Conservation (phyloP, 2,113 vertebrate genomes). For the Poeciliopsis prolifica region DNA sequence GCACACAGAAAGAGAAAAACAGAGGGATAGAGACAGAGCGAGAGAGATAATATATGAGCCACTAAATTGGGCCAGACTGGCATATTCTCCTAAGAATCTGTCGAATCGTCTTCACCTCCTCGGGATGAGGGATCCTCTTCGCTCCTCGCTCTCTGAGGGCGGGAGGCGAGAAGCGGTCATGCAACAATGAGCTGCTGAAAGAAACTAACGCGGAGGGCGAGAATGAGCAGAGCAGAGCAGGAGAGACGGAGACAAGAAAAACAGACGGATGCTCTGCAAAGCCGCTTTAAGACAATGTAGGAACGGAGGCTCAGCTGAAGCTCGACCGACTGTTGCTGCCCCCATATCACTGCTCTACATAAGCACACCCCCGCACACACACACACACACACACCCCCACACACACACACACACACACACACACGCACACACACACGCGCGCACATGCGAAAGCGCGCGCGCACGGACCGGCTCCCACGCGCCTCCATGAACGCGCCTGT, state of each 20-base stretch:
- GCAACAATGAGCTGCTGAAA: constrained; percentile 41
- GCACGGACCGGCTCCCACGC: constrained; percentile 26
- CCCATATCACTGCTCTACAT: constrained; percentile 42
- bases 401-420: background rate
- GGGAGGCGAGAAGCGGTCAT: constrained; percentile 22
- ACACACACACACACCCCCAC: background rate
- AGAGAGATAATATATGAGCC: background rate
- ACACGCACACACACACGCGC: background rate
- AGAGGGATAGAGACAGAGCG: background rate
- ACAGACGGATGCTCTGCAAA: constrained; percentile 34
- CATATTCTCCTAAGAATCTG: background rate
- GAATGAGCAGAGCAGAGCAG: constrained; percentile 1
- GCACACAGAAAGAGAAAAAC: background rate
- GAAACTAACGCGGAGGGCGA: constrained; percentile 5
- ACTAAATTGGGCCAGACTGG: background rate
- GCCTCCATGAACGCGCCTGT: constrained; percentile 34
- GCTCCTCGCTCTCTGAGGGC: constrained; percentile 23
- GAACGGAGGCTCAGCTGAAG: constrained; percentile 36
- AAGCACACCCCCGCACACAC: constrained; percentile 24
- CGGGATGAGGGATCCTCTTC: constrained; percentile 7
- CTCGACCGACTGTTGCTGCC: constrained; percentile 42
- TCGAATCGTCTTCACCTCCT: constrained; percentile 4
- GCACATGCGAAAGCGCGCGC: constrained; percentile 5
- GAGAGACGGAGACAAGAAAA: background rate
- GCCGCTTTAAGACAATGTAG: constrained; percentile 56